phyloP scores from a whole-genome alignment of 2,113 vertebrate genomes.

The Glaucomys volans region DNA sequence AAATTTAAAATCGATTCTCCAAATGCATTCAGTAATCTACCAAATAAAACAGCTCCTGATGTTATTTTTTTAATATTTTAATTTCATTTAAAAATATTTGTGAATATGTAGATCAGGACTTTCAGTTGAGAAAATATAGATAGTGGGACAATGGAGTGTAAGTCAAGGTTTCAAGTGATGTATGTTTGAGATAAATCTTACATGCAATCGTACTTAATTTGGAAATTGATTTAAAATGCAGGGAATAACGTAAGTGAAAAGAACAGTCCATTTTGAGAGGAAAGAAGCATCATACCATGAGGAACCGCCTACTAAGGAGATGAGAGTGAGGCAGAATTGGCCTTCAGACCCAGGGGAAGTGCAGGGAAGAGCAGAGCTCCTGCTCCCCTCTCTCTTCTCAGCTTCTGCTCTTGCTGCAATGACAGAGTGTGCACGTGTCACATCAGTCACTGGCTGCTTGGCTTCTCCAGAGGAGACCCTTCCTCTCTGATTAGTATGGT shows the following conservation, averaged over 20 bases:
- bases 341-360: background rate
- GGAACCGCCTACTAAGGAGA: background rate
- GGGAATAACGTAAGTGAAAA: background rate
- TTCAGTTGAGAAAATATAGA: background rate
- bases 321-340: rapidly evolving
- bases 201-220: background rate
- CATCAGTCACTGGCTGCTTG: background rate
- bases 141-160: background rate
- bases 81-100: background rate
- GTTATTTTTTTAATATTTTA: background rate
- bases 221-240: background rate
- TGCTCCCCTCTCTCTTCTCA: too few relatives aligned
- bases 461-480: background rate
- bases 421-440: background rate
- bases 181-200: background rate
- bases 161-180: background rate
- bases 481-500: background rate
- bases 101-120: background rate
- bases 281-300: background rate
- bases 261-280: background rate
- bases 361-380: background rate
- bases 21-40: background rate
- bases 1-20: background rate
- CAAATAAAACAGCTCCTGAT: background rate
- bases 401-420: too few relatives aligned